Conservation (phyloP, 2,113 vertebrate species). For the Morone saxatilis region DNA sequence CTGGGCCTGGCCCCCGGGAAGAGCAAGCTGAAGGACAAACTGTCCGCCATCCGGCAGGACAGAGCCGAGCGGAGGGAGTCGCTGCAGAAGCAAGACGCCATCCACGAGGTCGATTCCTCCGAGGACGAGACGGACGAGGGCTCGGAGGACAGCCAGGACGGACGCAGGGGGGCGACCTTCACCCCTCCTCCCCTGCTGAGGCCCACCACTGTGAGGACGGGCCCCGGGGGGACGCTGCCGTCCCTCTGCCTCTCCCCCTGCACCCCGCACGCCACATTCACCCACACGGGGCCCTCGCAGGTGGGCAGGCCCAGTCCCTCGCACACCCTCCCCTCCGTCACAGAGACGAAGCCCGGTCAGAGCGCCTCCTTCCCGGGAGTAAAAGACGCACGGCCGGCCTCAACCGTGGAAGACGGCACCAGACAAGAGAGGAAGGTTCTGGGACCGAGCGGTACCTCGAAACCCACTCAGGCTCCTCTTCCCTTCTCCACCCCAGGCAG, state of each 20-base stretch:
- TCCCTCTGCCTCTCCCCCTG: conserved; percentile 75
- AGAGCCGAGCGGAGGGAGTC: conserved; percentile 94
- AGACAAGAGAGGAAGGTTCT: conserved; percentile 40
- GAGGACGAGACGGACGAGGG: conserved; percentile 96
- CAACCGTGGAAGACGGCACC: conserved; percentile 11
- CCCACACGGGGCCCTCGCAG: conserved; percentile 61
- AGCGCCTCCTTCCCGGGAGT: not conserved
- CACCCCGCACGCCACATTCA: conserved; percentile 64
- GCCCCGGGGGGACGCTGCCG: conserved; percentile 70
- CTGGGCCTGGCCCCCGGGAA: conserved; percentile 80
- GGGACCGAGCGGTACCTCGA: conserved; percentile 41
- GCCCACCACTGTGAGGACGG: conserved; percentile 76
- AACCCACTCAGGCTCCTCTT: conserved; percentile 62
- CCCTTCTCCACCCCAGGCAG: conserved; percentile 84
- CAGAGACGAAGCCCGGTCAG: conserved; percentile 37
- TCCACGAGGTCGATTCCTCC: conserved; percentile 95
- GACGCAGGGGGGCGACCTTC: conserved; percentile 77
- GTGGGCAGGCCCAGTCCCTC: conserved; percentile 38
- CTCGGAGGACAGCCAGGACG: conserved; percentile 91
- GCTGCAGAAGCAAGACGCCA: conserved; percentile 96
- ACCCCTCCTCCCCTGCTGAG: conserved; percentile 84
- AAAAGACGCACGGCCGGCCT: conserved; percentile 38
- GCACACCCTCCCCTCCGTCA: conserved; percentile 14
- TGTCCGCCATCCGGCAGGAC: conserved; percentile 93
- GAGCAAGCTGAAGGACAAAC: conserved; percentile 87